These are phyloP conservation scores for Solea solea DNA, from an alignment of 2,113 vertebrate species.

Conservation along the genomic window DNA sequence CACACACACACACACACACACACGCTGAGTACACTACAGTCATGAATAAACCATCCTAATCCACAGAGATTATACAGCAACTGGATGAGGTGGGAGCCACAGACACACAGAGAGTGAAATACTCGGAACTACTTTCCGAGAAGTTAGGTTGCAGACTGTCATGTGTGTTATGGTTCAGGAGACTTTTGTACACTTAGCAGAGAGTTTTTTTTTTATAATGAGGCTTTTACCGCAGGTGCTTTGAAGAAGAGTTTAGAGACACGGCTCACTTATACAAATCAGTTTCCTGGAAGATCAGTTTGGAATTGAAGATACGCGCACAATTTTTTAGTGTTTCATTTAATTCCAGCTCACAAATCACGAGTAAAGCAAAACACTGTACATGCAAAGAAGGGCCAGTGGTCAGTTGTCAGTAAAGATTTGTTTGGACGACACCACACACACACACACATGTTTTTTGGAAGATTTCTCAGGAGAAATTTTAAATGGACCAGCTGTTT, in stretches of 20 bases:
- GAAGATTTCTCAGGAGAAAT: too few relatives aligned
- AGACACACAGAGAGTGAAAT: conserved; percentile 59
- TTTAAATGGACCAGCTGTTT: too few relatives aligned
- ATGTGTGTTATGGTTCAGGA: conserved; percentile 60
- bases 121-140: conserved; percentile 64
- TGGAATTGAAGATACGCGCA: too few relatives aligned
- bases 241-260: background rate
- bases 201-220: conserved; percentile 32
- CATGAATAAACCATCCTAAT: conserved; percentile 83
- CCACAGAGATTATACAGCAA: conserved; percentile 76
- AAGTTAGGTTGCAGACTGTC: conserved; percentile 66
- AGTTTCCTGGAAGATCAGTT: too few relatives aligned
- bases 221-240: conserved; percentile 1
- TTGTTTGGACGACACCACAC: too few relatives aligned
- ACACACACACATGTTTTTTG: too few relatives aligned
- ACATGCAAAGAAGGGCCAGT: too few relatives aligned
- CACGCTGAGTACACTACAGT: conserved; percentile 64
- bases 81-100: conserved; percentile 60
- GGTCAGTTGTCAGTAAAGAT: too few relatives aligned
- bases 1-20: conserved; percentile 34
- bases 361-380: too few relatives aligned
- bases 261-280: background rate
- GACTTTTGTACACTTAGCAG: conserved; percentile 52
- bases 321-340: too few relatives aligned
- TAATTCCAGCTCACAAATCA: too few relatives aligned